A percentile compares a stretch with the other conserved stretches of the same genome.
Evolutionary conservation across 1,140 invertebrate genomes (phyloP).

Genomic region (Drosophila santomea): DNA sequence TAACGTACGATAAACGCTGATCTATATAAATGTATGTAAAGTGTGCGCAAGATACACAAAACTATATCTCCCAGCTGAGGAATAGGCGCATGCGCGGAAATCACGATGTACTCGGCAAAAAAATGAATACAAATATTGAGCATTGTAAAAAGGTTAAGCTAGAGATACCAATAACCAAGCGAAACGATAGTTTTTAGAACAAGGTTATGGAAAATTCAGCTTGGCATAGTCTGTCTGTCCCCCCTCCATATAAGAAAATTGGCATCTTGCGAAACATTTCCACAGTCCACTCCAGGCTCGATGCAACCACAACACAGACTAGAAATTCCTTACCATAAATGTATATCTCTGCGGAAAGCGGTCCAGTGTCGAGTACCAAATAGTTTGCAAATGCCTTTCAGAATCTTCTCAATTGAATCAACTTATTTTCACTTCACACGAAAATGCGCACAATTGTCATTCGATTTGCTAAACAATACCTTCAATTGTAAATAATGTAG

Average conservation of each 20-base stretch:
- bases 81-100: constrained; percentile 43
- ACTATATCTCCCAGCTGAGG: constrained; percentile 43
- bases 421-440: constrained; percentile 26
- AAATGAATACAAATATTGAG: constrained; percentile 47
- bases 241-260: constrained; percentile 4
- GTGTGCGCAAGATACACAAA: constrained; percentile 37
- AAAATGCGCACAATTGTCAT: constrained; percentile 74
- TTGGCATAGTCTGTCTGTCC: constrained; percentile 21
- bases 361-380: not conserved
- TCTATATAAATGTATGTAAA: constrained; percentile 61
- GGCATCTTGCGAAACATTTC: constrained; percentile 41
- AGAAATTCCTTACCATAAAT: constrained; percentile 7
- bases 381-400: constrained; percentile 11
- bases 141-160: constrained; percentile 73
- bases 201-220: constrained; percentile 27
- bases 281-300: constrained; percentile 14
- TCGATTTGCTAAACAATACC: constrained; percentile 44
- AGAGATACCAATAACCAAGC: constrained; percentile 55
- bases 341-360: constrained; percentile 39
- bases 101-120: constrained; percentile 17
- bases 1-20: constrained; percentile 57
- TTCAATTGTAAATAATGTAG: constrained; percentile 73
- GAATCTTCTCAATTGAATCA: constrained; percentile 11
- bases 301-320: constrained; percentile 4
- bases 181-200: constrained; percentile 54